Base-by-base conservation (phyloP, 1,140 invertebrate genomes). In the Drosophila orosa region DNA sequence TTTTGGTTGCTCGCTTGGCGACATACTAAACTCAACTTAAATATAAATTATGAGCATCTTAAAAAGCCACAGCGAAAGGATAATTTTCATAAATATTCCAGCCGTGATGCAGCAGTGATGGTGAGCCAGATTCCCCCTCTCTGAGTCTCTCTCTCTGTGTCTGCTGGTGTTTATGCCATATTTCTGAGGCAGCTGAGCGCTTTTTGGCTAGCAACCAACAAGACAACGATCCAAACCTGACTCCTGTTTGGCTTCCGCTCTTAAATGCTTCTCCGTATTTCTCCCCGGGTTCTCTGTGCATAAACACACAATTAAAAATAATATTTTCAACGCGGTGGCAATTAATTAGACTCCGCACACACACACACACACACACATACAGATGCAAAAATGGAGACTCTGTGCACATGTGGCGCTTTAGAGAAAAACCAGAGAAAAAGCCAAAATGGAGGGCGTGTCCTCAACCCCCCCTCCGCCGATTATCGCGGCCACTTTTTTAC, bases 231-330 rank as follows among this genome's bases (percentile, higher is more conserved):
- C 52, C 45, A 29, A 54, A 57, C 48, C 61, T 61, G 56, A 52
- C 35, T 68, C 60, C 45, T 47, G 61, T 66, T 52, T 44, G 61
- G 45, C 45, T 68, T 48, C 35, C 45, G 44, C 39, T 74, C 45
- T 74, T 55, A 54, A 74, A 61, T 56, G 62, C 52, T n/a, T 37
- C 40, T 58, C 57, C 39, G 40, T 73, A 31, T 40, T 35, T 39
- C 37, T 50, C 24, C 37, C 44, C 44, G 12, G 37, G 29, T 22
- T 22, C 55, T 47, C 33, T 44, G 47, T 78, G 57, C 71, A 90
- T 90, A 90, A 90, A 90, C 85, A 90, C 85, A 90, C 85, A 90
- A 90, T 90, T 90, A 90, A 90, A 90, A 90, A 90, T 90, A 90
- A 90, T 90, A 90, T 82, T 90, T 90, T 90, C 85, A 90, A 85